Evolutionary conservation across 2,113 vertebrate genomes (phyloP), one percentile per base, ranked within the genome.

Genomic region (Myrmecobius fasciatus): DNA sequence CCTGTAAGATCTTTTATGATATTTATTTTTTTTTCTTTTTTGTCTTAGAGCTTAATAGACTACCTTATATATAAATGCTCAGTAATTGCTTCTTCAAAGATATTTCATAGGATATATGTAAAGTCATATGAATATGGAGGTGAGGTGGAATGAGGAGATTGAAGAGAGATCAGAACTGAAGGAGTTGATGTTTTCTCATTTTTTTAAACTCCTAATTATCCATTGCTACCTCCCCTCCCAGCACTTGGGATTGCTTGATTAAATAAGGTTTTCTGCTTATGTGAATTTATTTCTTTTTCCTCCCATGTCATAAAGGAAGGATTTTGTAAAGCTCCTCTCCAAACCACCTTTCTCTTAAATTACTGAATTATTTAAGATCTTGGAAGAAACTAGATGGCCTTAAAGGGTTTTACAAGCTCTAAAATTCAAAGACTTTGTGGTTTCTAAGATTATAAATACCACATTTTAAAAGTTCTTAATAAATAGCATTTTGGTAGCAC

Each of bases 321-420:
- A n/a, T n/a, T 83, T 20, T 43, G 0, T 83, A 43, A 43, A 83
- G 17, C 67, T 83, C 36, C 20, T 17, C 17, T 83, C 20, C n/a
- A 7, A 83, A n/a, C n/a, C 7, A 43, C n/a, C 20, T 11, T 83
- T 83, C n/a, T 6, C 24, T 25, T 93, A 60, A 92, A 94, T 92
- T 9, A 83, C 43, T 89, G 54, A 91, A 26, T 91, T n/a, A 75
- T 92, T n/a, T 25, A 91, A 4, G n/a, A 75, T 95, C 93, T 96
- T 96, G 36, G 51, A 93, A 96, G 26, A 91, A 92, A n/a, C 54
- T 67, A 96, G n/a, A 83, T 83, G 20, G 22, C n/a, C 67, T 83
- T n/a, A 83, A 83, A 43, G 2, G 20, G 2, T 83, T 1, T n/a
- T 22, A 6, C 20, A 22, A 43, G 20, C 17, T 83, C 67, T 83